phyloP scores from a whole-genome alignment of 2,888 invertebrate genomes.

The Ennomos erosarius region DNA sequence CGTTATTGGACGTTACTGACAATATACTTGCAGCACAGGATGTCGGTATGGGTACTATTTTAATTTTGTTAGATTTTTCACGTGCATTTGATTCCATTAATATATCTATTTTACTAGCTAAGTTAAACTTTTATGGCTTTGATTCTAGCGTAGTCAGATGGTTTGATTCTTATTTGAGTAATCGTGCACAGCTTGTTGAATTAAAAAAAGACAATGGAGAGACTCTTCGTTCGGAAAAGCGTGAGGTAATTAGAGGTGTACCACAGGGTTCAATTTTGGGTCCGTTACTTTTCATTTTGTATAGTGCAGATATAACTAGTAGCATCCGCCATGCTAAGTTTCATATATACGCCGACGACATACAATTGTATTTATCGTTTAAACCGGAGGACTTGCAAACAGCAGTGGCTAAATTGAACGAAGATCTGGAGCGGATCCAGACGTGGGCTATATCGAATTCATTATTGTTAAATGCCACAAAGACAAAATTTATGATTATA shows the following conservation, averaged over 20 bases:
- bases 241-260: too few relatives aligned
- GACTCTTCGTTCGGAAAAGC: too few relatives aligned
- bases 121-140: background rate
- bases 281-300: slow-evolving; percentile 31
- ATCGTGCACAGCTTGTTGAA: background rate
- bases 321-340: slow-evolving; percentile 19
- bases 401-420: slow-evolving; percentile 17
- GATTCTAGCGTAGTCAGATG: background rate
- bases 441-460: slow-evolving; percentile 17
- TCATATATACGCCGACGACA: slow-evolving; percentile 33
- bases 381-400: background rate
- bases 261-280: slow-evolving; percentile 15
- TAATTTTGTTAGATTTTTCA: slow-evolving; percentile 2
- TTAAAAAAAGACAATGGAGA: background rate
- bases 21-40: background rate
- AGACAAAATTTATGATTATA: slow-evolving; percentile 17
- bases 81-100: background rate
- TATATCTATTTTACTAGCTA: background rate
- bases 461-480: slow-evolving; percentile 13
- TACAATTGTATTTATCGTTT: slow-evolving; percentile 27
- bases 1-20: background rate
- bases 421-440: slow-evolving; percentile 14
- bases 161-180: background rate
- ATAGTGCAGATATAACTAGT: slow-evolving; percentile 21
- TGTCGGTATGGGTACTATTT: background rate